Evolutionary conservation across 2,888 invertebrate species (phyloP), one percentile per base, ranked within the genome.

Genomic region (Hyppa rectilinea): DNA sequence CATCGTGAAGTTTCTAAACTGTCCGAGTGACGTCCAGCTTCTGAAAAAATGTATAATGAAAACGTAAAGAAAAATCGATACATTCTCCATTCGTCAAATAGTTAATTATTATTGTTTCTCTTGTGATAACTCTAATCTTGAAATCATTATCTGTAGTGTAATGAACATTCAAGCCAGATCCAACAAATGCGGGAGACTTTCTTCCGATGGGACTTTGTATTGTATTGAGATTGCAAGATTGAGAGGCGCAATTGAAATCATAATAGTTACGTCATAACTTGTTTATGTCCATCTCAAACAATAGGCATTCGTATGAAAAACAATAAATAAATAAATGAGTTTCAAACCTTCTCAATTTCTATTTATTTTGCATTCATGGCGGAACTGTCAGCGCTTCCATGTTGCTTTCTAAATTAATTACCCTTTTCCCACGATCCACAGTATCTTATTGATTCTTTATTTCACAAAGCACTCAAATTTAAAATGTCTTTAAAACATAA

Each of bases 321-420:
- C 84, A 87, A 86, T 83, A 84, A 81, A 84, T 85, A 86, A 75
- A 82, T 84, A 80, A 66, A 80, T 74, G 82, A 78, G 84, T 90
- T 82, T 67, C 85, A 82, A 84, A 95, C 95, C 95, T 95, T 91
- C 90, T 90, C 90, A 95, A 93, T 95, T 94, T 94, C 93, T 96
- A 96, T 96, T 96, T 96, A 96, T 96, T 96, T 96, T 96, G 96
- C 96, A 95, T 96, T 96, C 96, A 96, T 96, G 96, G 96, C 96
- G 96, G 96, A 96, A 96, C 96, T 96, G 96, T 96, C 96, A 96
- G 91, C 91, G 95, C 96, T 96, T 96, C 96, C 96, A 96, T 96
- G 96, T 96, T 96, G 96, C 96, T 96, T 96, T 96, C 96, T 96
- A 94, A 91, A 91, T 87, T 88, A 86, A 87, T 87, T 84, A 84